A percentile compares a stretch with the other conserved stretches of the same genome.
Evolutionary conservation across 1,140 invertebrate species (phyloP).

Genomic region (Meloidogyne floridensis): DNA sequence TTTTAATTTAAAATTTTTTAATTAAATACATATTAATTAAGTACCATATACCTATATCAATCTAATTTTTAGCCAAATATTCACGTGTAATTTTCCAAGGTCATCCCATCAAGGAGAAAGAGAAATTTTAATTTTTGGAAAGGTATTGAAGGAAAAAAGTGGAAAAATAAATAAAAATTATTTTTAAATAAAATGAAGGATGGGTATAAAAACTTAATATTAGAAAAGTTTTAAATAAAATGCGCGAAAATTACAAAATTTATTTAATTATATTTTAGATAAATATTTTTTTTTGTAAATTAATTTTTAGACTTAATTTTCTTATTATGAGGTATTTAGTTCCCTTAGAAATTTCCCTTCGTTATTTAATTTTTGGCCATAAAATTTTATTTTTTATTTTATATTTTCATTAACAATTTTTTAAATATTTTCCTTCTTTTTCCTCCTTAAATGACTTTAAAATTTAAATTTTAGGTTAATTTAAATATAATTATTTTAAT

Average conservation of each 20-base stretch:
- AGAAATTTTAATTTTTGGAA: conserved; percentile 2
- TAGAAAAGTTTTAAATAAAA: neutral
- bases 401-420: too few relatives aligned
- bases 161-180: neutral
- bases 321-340: too few relatives aligned
- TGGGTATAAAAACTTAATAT: neutral
- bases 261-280: neutral
- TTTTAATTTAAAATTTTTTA: neutral
- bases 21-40: neutral
- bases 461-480: neutral
- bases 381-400: too few relatives aligned
- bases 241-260: neutral
- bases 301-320: too few relatives aligned
- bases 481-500: neutral
- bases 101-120: neutral
- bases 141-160: neutral
- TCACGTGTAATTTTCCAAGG: neutral
- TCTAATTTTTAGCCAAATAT: conserved; percentile 1
- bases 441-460: too few relatives aligned
- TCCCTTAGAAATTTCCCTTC: too few relatives aligned
- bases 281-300: neutral
- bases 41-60: neutral
- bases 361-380: too few relatives aligned
- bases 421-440: too few relatives aligned
- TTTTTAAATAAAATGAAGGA: conserved; percentile 2